These are phyloP conservation scores for Brachyrhaphis roseni DNA, from an alignment of 2,797 vertebrate species.

Conservation along the genomic window DNA sequence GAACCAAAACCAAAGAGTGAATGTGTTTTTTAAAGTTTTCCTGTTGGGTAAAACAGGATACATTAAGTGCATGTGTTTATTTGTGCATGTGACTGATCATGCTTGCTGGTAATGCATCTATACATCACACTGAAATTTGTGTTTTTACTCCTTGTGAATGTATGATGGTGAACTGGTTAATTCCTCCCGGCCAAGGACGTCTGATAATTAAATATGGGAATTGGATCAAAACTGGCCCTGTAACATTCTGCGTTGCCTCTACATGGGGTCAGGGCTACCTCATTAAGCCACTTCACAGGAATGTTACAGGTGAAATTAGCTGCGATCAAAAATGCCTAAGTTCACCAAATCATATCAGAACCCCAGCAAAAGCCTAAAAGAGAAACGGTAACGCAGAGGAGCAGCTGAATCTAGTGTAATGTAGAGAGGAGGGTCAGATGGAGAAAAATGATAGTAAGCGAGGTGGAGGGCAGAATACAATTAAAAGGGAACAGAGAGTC, in stretches of 20 bases:
- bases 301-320: constrained; percentile 65
- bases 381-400: constrained; percentile 11
- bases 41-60: not conserved
- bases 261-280: constrained; percentile 75
- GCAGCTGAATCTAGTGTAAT: constrained; percentile 23
- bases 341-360: constrained; percentile 68
- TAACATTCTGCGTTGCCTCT: constrained; percentile 45
- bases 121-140: not conserved
- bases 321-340: constrained; percentile 60
- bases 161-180: not conserved
- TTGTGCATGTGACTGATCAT: not conserved
- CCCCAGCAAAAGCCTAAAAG: constrained; percentile 29
- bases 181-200: constrained; percentile 45
- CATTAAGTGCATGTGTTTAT: not conserved
- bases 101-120: not conserved
- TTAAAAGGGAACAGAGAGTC: constrained; percentile 80
- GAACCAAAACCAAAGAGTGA: not conserved
- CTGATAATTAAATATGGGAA: constrained; percentile 73
- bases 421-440: constrained; percentile 22
- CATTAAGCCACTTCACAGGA: constrained; percentile 72
- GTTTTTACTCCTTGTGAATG: not conserved
- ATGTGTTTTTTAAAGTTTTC: not conserved
- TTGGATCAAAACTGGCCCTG: constrained; percentile 66
- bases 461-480: constrained; percentile 78
- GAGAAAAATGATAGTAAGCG: constrained; percentile 55